phyloP scores from a whole-genome alignment of 1,140 invertebrate genomes.

The Halesus radiatus region DNA sequence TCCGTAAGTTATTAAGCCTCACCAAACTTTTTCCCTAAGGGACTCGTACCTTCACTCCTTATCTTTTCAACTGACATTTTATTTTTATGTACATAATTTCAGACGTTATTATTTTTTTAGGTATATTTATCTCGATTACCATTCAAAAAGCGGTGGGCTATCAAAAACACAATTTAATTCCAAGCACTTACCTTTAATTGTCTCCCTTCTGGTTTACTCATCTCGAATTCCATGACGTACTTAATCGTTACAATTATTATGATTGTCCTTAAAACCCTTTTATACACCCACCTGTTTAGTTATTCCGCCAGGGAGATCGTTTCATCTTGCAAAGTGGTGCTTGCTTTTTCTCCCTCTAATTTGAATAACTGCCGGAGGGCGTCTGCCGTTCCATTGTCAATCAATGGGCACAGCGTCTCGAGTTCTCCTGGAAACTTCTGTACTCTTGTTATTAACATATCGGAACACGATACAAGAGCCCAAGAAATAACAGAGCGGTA shows the following conservation, averaged over 20 bases:
- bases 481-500: background rate
- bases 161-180: background rate
- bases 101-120: no score
- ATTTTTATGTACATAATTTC: no score
- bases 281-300: background rate
- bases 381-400: constrained; percentile 19
- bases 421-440: background rate
- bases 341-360: constrained; percentile 23
- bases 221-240: no score
- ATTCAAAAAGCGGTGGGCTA: background rate
- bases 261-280: no score
- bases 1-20: no score
- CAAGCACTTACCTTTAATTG: background rate
- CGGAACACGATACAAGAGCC: no score
- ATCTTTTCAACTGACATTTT: no score
- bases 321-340: background rate
- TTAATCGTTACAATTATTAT: background rate
- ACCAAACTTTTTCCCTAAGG: no score
- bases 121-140: no score
- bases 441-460: background rate
- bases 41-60: no score
- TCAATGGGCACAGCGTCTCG: background rate
- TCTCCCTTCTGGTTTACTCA: no score
- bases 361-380: constrained; percentile 21
- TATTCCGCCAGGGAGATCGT: background rate